Base-by-base conservation (phyloP, 2,113 vertebrate species). In the Ceyx cyanopectus region DNA sequence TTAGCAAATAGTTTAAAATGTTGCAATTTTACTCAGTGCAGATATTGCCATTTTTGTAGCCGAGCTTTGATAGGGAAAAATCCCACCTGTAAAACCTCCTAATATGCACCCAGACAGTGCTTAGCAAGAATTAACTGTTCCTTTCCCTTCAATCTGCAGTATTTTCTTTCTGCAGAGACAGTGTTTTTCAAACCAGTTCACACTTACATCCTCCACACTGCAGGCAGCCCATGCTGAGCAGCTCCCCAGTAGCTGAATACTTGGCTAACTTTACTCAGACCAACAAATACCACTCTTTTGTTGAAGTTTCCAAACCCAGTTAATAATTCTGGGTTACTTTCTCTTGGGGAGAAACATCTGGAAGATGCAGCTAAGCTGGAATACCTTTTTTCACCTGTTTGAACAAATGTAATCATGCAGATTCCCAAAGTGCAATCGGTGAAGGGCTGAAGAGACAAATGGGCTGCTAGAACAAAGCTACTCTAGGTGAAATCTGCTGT, bases 161-260 rank as follows among this genome's bases (percentile, higher is more conserved):
- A 6, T 34, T 80, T 51, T 51, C 50, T 57, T 32, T 24, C 66
- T 51, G n/a, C 48, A 65, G n/a, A 46, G 32, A 58, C 45, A 32
- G 27, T 27, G 17, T 4, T 54, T 92, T 74, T 6, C 51, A 54
- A 30, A 15, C 19, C 48, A 12, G 40, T n/a, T 29, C 26, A 7
- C 27, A 11, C 3, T 12, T 10, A 19, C 43, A 46, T 22, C 70
- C 27, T 11, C 2, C 5, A n/a, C 1, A 15, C 0, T 2, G 58
- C n/a, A 30, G 24, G 51, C 3, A 0, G 21, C 50, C 30, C 0
- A 0, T 21, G 60, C 29, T 7, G 3, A n/a, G 65, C 62, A 32
- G 40, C 23, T 32, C 11, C 9, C 30, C 3, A 29, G 82, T 14
- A 21, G 40, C 58, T 37, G 68, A 70, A 22, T 37, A n/a, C 43